Percentiles rank a stretch among this genome's conserved stretches.
These are phyloP conservation scores for Trypoxylon attenuatum DNA, from an alignment of 2,888 invertebrate species.

Conservation along the genomic window DNA sequence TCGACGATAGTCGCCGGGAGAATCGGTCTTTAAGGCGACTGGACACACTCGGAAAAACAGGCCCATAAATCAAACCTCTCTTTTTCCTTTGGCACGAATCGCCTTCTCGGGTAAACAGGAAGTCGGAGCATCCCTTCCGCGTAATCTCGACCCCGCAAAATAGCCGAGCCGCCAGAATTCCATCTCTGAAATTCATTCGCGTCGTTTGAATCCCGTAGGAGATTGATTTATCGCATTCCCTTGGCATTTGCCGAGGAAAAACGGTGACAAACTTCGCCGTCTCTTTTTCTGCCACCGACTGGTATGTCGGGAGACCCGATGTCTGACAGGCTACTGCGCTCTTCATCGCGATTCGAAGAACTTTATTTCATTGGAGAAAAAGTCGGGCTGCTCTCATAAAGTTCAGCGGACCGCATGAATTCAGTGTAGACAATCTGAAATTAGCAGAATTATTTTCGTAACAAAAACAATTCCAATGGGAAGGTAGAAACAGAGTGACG, in stretches of 20 bases:
- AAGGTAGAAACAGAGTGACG: not conserved
- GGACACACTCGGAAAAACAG: constrained; percentile 29
- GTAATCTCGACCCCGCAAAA: too few species aligned
- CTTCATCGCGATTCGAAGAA: too few species aligned
- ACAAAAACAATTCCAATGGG: not conserved
- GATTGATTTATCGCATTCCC: not conserved
- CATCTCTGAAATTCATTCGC: not conserved
- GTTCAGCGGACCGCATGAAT: too few species aligned
- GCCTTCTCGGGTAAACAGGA: not conserved
- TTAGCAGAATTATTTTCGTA: not conserved
- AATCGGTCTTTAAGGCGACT: constrained; percentile 33
- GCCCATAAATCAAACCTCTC: constrained; percentile 45
- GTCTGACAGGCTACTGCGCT: too few species aligned
- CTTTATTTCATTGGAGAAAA: too few species aligned
- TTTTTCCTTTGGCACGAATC: constrained; percentile 12
- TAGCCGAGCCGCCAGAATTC: not conserved
- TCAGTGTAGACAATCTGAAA: too few species aligned
- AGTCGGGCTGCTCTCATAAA: too few species aligned
- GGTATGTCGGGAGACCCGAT: too few species aligned
- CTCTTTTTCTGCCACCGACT: too few species aligned
- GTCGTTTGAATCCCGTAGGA: not conserved
- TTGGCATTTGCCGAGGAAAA: not conserved
- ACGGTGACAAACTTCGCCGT: too few species aligned
- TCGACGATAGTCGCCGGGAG: constrained; percentile 8
- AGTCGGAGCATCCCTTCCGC: not conserved